phyloP scores from a whole-genome alignment of 1,140 invertebrate genomes.

The Lucilia cuprina region DNA sequence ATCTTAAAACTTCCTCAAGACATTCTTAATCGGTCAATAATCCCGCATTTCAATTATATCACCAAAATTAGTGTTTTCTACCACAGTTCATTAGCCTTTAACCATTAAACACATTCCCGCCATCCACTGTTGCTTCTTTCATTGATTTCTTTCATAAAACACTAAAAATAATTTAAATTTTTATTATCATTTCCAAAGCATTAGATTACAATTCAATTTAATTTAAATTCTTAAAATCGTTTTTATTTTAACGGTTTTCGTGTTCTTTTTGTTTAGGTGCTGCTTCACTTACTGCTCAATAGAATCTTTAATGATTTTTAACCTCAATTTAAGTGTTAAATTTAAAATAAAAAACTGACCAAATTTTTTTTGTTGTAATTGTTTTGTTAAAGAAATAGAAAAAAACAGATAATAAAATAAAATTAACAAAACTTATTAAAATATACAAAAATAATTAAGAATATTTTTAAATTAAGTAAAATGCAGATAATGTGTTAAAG shows the following conservation, averaged over 20 bases:
- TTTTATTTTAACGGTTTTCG: neutral
- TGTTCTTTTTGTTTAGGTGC: neutral
- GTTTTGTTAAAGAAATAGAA: neutral
- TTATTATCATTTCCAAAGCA: neutral
- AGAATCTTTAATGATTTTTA: neutral
- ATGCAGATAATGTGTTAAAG: neutral
- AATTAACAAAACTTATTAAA: neutral
- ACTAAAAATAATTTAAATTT: neutral
- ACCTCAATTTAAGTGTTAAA: neutral
- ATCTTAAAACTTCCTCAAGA: too few species aligned
- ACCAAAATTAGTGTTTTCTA: neutral
- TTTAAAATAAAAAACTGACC: neutral
- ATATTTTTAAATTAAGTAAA: neutral
- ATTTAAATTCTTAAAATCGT: neutral
- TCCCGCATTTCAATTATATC: neutral
- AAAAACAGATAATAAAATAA: neutral
- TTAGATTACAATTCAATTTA: constrained; percentile 14
- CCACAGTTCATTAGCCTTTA: neutral
- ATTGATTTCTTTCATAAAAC: neutral
- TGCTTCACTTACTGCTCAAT: neutral
- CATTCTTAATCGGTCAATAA: neutral
- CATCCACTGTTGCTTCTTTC: neutral
- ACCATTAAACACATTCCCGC: neutral
- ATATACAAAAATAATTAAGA: neutral
- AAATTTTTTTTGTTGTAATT: neutral